Evolutionary conservation across 92 coral and sea anemone species (phyloP).

Genomic region (Muricea muricata): DNA sequence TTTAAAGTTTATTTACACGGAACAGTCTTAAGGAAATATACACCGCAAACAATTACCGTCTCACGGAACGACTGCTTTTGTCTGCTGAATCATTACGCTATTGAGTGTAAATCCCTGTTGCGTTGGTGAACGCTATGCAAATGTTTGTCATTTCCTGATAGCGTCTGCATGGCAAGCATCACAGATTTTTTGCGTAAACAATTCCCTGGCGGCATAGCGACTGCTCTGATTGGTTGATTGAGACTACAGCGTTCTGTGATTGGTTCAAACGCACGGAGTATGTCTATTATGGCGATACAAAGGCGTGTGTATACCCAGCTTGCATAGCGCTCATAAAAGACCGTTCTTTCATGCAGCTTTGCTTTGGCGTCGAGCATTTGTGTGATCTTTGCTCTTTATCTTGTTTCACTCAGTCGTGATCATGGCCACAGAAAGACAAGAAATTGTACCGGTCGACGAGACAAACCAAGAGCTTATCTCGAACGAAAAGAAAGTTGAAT

Average conservation of each 20-base stretch:
- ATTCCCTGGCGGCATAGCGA: neutral
- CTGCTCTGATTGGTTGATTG: slow-evolving; percentile 24
- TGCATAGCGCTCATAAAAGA: slow-evolving; percentile 47
- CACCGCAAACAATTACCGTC: slow-evolving; percentile 23
- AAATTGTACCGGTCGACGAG: slow-evolving; percentile 28
- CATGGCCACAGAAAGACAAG: slow-evolving; percentile 34
- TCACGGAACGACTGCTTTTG: slow-evolving; percentile 23
- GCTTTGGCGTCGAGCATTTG: neutral
- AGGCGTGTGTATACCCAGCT: slow-evolving; percentile 52
- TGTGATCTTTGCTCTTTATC: slow-evolving; percentile 39
- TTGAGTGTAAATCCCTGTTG: slow-evolving; percentile 24
- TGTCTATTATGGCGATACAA: slow-evolving; percentile 78
- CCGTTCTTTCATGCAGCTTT: neutral
- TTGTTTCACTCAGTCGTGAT: slow-evolving; percentile 7
- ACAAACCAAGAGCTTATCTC: slow-evolving; percentile 16
- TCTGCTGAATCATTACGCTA: slow-evolving; percentile 35
- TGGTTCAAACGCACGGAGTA: slow-evolving; percentile 87
- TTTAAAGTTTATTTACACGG: neutral
- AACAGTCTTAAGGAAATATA: neutral
- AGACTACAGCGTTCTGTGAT: slow-evolving; percentile 59
- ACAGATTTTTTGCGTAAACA: slow-evolving; percentile 40
- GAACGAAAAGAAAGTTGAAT: slow-evolving; percentile 37
- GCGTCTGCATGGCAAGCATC: slow-evolving; percentile 39
- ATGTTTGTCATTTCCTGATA: slow-evolving; percentile 42
- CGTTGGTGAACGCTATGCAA: slow-evolving; percentile 50